A percentile compares a stretch with the other conserved stretches of the same genome.
Evolutionary conservation across 2,113 vertebrate species (phyloP).

Genomic region (Centrocercus urophasianus): DNA sequence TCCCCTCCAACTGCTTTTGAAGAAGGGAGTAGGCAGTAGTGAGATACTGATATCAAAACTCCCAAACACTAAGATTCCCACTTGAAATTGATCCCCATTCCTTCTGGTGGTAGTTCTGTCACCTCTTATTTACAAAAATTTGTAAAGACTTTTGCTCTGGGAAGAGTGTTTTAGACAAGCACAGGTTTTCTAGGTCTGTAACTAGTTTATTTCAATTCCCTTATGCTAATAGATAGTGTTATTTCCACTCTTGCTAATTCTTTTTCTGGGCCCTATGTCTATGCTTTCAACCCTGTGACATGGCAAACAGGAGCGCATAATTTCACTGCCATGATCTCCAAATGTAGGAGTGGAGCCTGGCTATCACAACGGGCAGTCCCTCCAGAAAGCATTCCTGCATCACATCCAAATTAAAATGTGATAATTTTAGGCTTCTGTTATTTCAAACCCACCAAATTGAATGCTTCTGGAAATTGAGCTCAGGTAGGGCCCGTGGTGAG

Average conservation of each 20-base stretch:
- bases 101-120: background rate
- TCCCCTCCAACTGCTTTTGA: background rate
- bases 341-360: fast-evolving
- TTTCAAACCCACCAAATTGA: slow-evolving; percentile 14
- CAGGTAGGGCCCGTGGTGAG: background rate
- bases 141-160: background rate
- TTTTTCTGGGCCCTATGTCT: background rate
- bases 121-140: background rate
- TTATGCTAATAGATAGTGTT: background rate
- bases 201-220: background rate
- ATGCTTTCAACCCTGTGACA: background rate
- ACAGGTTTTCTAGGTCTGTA: fast-evolving
- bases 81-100: background rate
- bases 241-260: background rate
- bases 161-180: background rate
- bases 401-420: background rate
- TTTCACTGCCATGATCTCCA: background rate
- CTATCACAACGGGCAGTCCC: background rate
- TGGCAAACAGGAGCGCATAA: background rate
- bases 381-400: background rate
- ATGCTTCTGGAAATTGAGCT: fast-evolving
- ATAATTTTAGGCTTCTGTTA: background rate
- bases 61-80: background rate
- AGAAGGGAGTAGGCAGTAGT: background rate
- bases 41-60: background rate